Evolutionary conservation across 2,113 vertebrate genomes (phyloP), one percentile per base, ranked within the genome.

Genomic region (Alethe diademata): DNA sequence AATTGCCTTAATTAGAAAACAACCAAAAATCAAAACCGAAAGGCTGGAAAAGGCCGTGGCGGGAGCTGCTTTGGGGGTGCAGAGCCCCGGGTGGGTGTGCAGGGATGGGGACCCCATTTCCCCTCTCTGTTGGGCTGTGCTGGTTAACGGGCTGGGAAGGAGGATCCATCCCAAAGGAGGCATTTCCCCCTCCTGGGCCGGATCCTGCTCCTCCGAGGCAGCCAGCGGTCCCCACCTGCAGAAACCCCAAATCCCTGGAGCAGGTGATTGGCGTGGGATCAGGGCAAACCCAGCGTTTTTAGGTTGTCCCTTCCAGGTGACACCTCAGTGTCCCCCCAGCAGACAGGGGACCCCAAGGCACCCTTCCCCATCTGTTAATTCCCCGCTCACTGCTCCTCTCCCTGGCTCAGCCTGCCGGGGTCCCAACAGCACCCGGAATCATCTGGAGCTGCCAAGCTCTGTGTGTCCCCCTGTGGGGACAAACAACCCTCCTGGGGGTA

Each of bases 91-190:
- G 16, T 7, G 91, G 57, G 4, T 48, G 9, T 0, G 0, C 5
- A 4, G 76, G 78, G 50, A 22, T 22, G 35, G 66, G 51, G 62
- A 72, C 40, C 43, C 91, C 3, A 0, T 12, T 62, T 11, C 26
- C 43, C 20, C 0, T 0, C 35, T 38, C 66, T 3, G 1, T 3
- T 0, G 29, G 82, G 50, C 2, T 17, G n/a, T 4, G 60, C 7
- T 6, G 62, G 33, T 26, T 29, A 28, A 54, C 0, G 1, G 76
- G 40, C 15, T 4, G 13, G 87, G 73, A n/a, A 57, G 65, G 56
- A 78, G 51, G 70, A 42, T 64, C 26, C 22, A 6, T 26, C 65
- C 81, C 29, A 0, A 43, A 14, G 45, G 81, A 70, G 29, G 6
- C 0, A 25, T 67, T 81, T 42, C 4, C 31, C 29, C 14, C 72